Conservation (phyloP, 2,113 vertebrate species). For the Tupaia chinensis region DNA sequence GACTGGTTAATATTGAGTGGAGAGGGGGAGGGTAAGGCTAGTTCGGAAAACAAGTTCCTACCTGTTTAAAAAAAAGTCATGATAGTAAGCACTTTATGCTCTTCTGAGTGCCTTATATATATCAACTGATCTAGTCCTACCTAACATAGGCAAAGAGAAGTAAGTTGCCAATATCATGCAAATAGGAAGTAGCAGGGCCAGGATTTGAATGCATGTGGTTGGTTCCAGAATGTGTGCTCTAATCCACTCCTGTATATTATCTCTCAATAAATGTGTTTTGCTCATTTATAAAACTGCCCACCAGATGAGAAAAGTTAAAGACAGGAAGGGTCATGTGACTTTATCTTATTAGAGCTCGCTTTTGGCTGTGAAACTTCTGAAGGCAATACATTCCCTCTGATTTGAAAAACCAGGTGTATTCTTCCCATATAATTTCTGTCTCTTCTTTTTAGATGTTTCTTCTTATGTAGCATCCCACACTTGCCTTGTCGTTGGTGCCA, state of each 20-base stretch:
- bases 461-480: constrained; percentile 63
- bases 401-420: constrained; percentile 70
- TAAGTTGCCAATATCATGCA: neutral
- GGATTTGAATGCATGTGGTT: neutral
- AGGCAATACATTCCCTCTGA: constrained; percentile 49
- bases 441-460: constrained; percentile 69
- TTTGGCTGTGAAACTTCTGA: constrained; percentile 59
- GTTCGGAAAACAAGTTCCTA: neutral
- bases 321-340: constrained; percentile 56
- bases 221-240: neutral
- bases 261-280: constrained; percentile 23
- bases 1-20: neutral
- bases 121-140: neutral
- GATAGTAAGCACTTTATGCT: neutral
- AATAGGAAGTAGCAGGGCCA: neutral
- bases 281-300: constrained; percentile 13
- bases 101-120: neutral
- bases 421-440: constrained; percentile 66
- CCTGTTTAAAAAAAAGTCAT: constrained; percentile 1
- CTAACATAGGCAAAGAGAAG: constrained; percentile 4
- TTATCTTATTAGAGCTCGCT: constrained; percentile 34
- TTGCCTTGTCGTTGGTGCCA: constrained; percentile 58
- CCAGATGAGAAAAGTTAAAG: constrained; percentile 13
- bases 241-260: neutral
- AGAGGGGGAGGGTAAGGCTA: neutral